A percentile compares a stretch with the other conserved stretches of the same genome.
phyloP scores from a whole-genome alignment of 2,888 invertebrate genomes.

The Balanococcus diminutus region DNA sequence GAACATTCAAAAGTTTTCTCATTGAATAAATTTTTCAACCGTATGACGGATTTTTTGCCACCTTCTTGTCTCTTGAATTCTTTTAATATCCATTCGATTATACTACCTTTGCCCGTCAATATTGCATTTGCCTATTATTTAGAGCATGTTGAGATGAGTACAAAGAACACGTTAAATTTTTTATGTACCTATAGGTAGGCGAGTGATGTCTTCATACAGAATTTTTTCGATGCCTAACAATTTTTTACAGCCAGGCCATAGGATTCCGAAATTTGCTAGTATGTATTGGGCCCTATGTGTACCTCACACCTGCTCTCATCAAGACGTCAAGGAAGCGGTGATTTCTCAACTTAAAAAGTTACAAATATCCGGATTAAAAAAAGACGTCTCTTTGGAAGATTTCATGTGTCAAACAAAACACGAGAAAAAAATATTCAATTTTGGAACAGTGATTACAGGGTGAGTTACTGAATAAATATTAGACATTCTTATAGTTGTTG shows the following conservation, averaged over 20 bases:
- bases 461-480: neutral
- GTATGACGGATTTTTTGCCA: neutral
- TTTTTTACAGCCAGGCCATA: conserved; percentile 70
- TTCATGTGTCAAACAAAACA: conserved; percentile 56
- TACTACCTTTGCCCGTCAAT: neutral
- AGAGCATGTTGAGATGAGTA: neutral
- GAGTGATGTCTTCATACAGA: neutral
- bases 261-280: conserved; percentile 71
- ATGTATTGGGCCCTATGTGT: conserved; percentile 74
- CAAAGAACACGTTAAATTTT: neutral
- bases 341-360: conserved; percentile 50
- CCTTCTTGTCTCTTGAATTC: neutral
- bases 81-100: no score
- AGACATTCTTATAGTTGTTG: neutral
- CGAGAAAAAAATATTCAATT: neutral
- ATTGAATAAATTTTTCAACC: neutral
- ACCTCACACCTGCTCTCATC: conserved; percentile 68
- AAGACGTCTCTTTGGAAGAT: conserved; percentile 55
- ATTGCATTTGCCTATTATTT: neutral
- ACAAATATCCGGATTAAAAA: conserved; percentile 49
- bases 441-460: conserved; percentile 30
- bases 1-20: neutral
- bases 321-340: conserved; percentile 61
- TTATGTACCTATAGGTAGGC: neutral
- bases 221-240: conserved; percentile 40